Base-by-base conservation (phyloP, 1,140 invertebrate genomes). In the Prorops nasuta region DNA sequence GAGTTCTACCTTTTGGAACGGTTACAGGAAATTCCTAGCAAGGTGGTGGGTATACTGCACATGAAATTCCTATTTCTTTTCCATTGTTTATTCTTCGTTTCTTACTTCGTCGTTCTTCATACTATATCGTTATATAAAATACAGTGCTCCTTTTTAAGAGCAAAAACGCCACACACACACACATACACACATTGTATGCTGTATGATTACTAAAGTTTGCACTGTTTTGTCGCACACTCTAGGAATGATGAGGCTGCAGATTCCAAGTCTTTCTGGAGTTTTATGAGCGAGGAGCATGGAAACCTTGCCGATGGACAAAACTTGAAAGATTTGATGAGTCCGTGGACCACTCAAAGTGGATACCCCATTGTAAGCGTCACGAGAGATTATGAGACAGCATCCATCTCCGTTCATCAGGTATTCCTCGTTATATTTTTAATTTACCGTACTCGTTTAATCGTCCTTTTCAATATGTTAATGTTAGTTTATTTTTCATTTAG, bases 351-450 rank as follows among this genome's bases (percentile, higher is more conserved):
- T 16, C 80, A 86, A 66, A 81, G 80, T 59, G 79, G 83, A 38
- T 86, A 86, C 69, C 88, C 88, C 0, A 71, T 86, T 2, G 71
- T 90, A 2, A 84, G 75, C 1, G 75, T 88, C 3, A 74, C 60
- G 0, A 75, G 79, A 44, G 67, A 84, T 58, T 82, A 84, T 45
- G 51, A 69, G 3, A 68, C 74, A 28, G 71, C 67, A 39, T 64
- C 69, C 1, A 70, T 73, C 3, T 49, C 44, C n/a, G 51, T 83
- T 43, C 64, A 63, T 15, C 82, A 84, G 71, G 80, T 81, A 52
- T 42, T 51, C 36, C 32, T 35, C n/a, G n/a, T n/a, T 18, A 21
- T 15, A 1, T 16, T 36, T 31, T 47, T 12, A 38, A 8, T 19
- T 18, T 9, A 34, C 1, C 8, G 4, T 39, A 28, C 4, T 28